Evolutionary conservation across 2,797 vertebrate species (phyloP).

Genomic region (Stomatorhinus walkeri): DNA sequence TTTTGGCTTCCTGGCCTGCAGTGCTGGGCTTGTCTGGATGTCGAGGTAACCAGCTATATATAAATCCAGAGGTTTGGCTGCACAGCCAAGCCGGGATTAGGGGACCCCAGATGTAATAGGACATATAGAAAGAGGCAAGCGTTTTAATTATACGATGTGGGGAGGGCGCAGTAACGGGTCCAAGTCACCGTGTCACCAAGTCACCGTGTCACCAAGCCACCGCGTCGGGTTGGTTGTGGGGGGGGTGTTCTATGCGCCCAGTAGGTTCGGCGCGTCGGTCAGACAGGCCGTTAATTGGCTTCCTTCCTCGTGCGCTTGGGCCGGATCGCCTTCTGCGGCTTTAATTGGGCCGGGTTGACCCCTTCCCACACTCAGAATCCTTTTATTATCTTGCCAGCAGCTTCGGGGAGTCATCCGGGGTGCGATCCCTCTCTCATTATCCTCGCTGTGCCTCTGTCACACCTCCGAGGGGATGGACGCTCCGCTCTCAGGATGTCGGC

Average conservation of each 20-base stretch:
- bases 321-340: slow-evolving; percentile 17
- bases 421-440: background rate
- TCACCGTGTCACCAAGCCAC: background rate
- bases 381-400: background rate
- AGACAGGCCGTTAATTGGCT: slow-evolving; percentile 26
- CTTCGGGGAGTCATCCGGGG: background rate
- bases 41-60: background rate
- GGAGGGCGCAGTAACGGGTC: background rate
- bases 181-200: background rate
- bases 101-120: background rate
- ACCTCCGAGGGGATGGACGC: slow-evolving; percentile 7
- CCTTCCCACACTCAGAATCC: background rate
- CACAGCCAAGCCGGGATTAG: background rate
- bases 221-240: background rate
- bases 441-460: slow-evolving; percentile 9
- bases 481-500: background rate
- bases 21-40: background rate
- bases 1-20: background rate
- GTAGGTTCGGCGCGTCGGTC: slow-evolving; percentile 6
- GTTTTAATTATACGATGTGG: background rate
- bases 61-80: background rate
- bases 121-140: background rate
- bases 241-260: background rate
- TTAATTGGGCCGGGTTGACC: slow-evolving; percentile 28
- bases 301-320: slow-evolving; percentile 8